Conservation (phyloP, 2,113 vertebrate genomes). For the Pachypanchax playfairii region DNA sequence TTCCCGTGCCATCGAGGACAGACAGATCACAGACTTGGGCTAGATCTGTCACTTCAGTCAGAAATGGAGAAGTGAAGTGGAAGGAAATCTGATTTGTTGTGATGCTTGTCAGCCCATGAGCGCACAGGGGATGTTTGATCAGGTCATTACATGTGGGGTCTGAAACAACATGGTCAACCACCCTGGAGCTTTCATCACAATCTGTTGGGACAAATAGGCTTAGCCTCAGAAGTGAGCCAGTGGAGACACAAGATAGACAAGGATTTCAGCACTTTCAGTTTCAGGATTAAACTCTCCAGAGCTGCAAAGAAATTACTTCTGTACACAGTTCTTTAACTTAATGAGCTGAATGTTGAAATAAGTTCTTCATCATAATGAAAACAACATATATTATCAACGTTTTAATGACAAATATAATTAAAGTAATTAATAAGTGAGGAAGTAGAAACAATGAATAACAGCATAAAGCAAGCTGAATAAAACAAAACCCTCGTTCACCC, state of each 20-base stretch:
- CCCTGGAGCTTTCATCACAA: slow-evolving; percentile 43
- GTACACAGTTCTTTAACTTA: slow-evolving; percentile 46
- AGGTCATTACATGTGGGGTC: slow-evolving; percentile 38
- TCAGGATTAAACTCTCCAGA: slow-evolving; percentile 51
- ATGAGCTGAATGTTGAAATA: slow-evolving; percentile 25
- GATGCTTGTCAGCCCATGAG: slow-evolving; percentile 61
- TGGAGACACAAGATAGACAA: slow-evolving; percentile 31
- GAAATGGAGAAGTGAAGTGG: slow-evolving; percentile 48
- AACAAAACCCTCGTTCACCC: slow-evolving; percentile 21
- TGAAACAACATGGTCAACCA: slow-evolving; percentile 47
- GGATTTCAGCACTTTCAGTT: slow-evolving; percentile 56
- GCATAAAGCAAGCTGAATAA: slow-evolving; percentile 21
- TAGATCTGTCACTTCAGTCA: slow-evolving; percentile 59
- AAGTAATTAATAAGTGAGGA: slow-evolving; percentile 31
- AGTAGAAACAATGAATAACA: slow-evolving; percentile 27
- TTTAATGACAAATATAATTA: slow-evolving; percentile 25
- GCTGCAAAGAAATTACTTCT: slow-evolving; percentile 31
- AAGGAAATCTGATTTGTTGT: slow-evolving; percentile 63
- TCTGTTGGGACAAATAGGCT: slow-evolving; percentile 40
- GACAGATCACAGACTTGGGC: slow-evolving; percentile 61
- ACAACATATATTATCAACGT: too few species aligned
- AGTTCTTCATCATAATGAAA: slow-evolving; percentile 39
- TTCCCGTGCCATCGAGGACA: slow-evolving; percentile 52
- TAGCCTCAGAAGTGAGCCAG: slow-evolving; percentile 47
- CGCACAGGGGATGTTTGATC: slow-evolving; percentile 59